phyloP scores from a whole-genome alignment of 2,797 vertebrate genomes.

The Rhyacichthys aspro region DNA sequence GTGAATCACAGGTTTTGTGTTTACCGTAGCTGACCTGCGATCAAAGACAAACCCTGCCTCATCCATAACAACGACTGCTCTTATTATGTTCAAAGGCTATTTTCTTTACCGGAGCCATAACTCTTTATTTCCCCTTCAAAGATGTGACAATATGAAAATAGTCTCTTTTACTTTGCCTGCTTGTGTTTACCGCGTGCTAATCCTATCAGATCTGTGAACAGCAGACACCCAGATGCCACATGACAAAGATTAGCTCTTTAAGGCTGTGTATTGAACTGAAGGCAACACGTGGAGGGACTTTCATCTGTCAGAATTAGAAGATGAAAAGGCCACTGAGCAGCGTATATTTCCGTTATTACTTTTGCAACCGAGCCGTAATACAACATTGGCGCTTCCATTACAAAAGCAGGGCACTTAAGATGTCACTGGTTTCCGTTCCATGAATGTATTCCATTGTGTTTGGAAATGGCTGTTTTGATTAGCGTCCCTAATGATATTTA shows the following conservation, averaged over 20 bases:
- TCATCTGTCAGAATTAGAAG: slow-evolving; percentile 1
- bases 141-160: slow-evolving; percentile 21
- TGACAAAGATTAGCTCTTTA: slow-evolving; percentile 41
- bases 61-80: background rate
- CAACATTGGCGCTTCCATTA: too few species aligned
- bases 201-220: slow-evolving; percentile 26
- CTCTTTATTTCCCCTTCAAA: slow-evolving; percentile 45
- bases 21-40: slow-evolving; percentile 6
- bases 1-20: background rate
- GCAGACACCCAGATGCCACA: slow-evolving; percentile 18
- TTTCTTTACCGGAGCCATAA: slow-evolving; percentile 2
- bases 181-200: slow-evolving; percentile 29
- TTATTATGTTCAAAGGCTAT: background rate
- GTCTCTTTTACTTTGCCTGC: slow-evolving; percentile 8
- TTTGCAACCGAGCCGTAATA: background rate
- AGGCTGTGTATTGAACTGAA: slow-evolving; percentile 30
- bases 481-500: background rate
- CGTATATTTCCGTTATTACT: background rate
- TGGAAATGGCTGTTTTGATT: background rate
- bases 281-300: background rate
- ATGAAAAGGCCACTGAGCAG: background rate
- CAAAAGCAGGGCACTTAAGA: background rate
- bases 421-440: background rate
- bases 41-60: slow-evolving; percentile 17
- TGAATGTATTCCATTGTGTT: background rate